Percentiles rank a stretch among this genome's conserved stretches.
These are phyloP conservation scores for Apogon talboti DNA, from an alignment of 2,797 vertebrate genomes.

Conservation along the genomic window DNA sequence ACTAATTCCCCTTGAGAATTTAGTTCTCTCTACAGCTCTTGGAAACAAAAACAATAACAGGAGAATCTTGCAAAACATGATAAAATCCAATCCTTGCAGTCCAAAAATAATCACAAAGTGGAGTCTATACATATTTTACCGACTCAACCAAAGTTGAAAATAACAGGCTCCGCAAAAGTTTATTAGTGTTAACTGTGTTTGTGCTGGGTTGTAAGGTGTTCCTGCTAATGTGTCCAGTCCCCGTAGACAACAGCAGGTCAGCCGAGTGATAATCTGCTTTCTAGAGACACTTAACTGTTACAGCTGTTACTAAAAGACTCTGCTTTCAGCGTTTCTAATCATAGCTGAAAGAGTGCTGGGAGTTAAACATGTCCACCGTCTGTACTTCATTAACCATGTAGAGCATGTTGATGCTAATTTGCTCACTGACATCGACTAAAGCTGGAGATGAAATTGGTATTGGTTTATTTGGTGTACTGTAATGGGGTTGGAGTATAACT, in stretches of 20 bases:
- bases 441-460: conserved; percentile 17
- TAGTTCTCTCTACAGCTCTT: conserved; percentile 5
- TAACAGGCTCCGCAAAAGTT: neutral
- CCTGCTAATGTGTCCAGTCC: conserved; percentile 26
- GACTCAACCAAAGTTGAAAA: neutral
- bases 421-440: conserved; percentile 15
- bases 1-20: conserved; percentile 31
- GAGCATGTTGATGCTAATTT: conserved; percentile 26
- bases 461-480: conserved; percentile 36
- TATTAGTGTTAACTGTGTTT: conserved; percentile 12
- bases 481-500: conserved; percentile 29
- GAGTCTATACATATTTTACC: conserved; percentile 16
- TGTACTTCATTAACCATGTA: conserved; percentile 9
- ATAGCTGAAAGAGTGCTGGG: neutral
- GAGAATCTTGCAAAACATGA: neutral
- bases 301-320: conserved; percentile 18
- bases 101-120: conserved; percentile 1
- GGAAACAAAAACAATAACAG: conserved; percentile 14
- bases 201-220: conserved; percentile 8
- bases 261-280: conserved; percentile 25
- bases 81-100: conserved; percentile 10
- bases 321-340: conserved; percentile 1
- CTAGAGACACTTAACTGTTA: conserved; percentile 18
- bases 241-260: conserved; percentile 28
- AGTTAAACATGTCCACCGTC: neutral